These are phyloP conservation scores for Vultur gryphus DNA, from an alignment of 2,797 vertebrate species.

Conservation along the genomic window DNA sequence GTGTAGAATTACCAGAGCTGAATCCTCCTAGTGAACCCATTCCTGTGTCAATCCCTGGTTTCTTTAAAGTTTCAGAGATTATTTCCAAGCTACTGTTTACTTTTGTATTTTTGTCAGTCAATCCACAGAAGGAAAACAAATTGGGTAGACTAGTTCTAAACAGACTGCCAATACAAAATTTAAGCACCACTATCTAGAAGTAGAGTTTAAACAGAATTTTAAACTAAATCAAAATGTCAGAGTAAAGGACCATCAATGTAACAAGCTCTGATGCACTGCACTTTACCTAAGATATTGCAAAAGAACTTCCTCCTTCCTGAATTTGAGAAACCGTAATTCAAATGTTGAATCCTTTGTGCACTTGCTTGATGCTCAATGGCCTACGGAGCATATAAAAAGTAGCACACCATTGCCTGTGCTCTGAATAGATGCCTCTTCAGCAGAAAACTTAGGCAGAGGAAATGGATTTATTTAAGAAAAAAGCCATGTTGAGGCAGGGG, in stretches of 20 bases:
- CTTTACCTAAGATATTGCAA: neutral
- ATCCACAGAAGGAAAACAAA: slow-evolving; percentile 30
- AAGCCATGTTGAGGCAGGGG: neutral
- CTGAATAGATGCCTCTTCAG: neutral
- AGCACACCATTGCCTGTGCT: neutral
- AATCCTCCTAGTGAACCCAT: neutral
- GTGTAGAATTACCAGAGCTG: neutral
- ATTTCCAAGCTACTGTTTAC: slow-evolving; percentile 14
- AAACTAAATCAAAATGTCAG: slow-evolving; percentile 60
- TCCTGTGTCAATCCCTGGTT: neutral
- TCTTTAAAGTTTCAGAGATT: neutral
- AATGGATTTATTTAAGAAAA: neutral
- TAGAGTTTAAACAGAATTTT: slow-evolving; percentile 60
- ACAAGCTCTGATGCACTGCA: slow-evolving; percentile 1
- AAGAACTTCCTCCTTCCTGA: neutral
- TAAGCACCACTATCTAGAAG: slow-evolving; percentile 9
- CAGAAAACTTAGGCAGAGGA: neutral
- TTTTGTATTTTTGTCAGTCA: slow-evolving; percentile 40
- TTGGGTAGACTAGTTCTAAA: slow-evolving; percentile 19
- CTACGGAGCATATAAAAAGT: neutral
- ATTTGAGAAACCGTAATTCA: neutral
- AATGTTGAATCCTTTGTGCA: neutral
- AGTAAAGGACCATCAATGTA: slow-evolving; percentile 4
- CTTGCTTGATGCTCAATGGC: neutral
- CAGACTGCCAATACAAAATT: slow-evolving; percentile 53